Percentiles rank a stretch among this genome's conserved stretches.
These are phyloP conservation scores for Calameuta filiformis DNA, from an alignment of 2,888 invertebrate genomes.

Conservation along the genomic window DNA sequence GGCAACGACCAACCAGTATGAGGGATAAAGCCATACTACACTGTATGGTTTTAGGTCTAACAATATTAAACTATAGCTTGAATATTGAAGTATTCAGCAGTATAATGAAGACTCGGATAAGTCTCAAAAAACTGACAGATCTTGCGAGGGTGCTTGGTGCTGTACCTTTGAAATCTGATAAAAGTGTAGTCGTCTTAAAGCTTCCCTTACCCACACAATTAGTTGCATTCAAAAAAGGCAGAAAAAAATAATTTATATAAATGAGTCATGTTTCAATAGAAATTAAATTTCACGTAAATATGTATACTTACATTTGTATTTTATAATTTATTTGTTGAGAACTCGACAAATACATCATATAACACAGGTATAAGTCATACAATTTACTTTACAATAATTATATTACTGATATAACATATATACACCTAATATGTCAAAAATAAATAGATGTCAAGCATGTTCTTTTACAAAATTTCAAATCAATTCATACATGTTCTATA, in stretches of 20 bases:
- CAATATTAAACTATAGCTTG: constrained; percentile 47
- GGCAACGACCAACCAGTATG: constrained; percentile 50
- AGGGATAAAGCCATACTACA: constrained; percentile 57
- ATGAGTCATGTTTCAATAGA: neutral
- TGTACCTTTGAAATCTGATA: constrained; percentile 44
- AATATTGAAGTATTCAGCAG: constrained; percentile 52
- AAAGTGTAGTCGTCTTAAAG: constrained; percentile 46
- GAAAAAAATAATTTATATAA: constrained; percentile 25
- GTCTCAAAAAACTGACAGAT: constrained; percentile 50
- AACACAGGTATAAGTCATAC: neutral
- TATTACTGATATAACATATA: neutral
- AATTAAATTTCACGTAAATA: neutral
- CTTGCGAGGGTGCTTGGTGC: constrained; percentile 52
- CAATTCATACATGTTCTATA: neutral
- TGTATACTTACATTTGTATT: neutral
- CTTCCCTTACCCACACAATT: constrained; percentile 50
- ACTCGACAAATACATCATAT: neutral
- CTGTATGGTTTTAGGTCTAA: constrained; percentile 52
- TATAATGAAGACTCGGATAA: constrained; percentile 34
- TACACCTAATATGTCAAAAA: neutral
- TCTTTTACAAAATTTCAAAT: neutral
- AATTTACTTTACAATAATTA: neutral
- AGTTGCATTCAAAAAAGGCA: constrained; percentile 29
- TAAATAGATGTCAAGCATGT: neutral
- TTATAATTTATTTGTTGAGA: neutral